Evolutionary conservation across 2,113 vertebrate genomes (phyloP).

Genomic region (Bostrychus sinensis): DNA sequence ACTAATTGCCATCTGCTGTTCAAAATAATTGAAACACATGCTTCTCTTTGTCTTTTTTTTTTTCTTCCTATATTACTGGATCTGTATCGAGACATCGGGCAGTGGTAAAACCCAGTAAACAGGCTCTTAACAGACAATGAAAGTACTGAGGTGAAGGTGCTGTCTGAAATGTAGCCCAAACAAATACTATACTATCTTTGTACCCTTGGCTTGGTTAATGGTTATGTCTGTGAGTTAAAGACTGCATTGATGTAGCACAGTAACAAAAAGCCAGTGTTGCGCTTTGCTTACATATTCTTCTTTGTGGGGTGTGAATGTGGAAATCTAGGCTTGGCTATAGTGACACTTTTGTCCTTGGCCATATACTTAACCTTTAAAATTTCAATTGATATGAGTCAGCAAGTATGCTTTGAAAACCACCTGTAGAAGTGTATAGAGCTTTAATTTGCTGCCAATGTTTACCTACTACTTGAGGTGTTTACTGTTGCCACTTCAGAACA

Average conservation of each 20-base stretch:
- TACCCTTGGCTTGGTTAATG: slow-evolving; percentile 63
- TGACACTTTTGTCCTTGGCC: slow-evolving; percentile 10
- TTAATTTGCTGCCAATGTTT: slow-evolving; percentile 1
- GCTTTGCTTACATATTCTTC: slow-evolving; percentile 19
- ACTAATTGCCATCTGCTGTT: no score
- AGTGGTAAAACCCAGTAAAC: background rate
- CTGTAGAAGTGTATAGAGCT: background rate
- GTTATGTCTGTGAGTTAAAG: slow-evolving; percentile 39
- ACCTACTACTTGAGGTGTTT: background rate
- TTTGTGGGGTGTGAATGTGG: slow-evolving; percentile 34
- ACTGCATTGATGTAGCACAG: slow-evolving; percentile 18
- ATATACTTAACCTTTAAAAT: slow-evolving; percentile 36
- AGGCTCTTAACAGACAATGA: background rate
- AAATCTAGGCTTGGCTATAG: slow-evolving; percentile 28
- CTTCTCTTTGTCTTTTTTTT: no score
- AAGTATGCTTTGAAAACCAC: slow-evolving; percentile 9
- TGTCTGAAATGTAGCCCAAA: slow-evolving; percentile 27
- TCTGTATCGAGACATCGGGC: slow-evolving; percentile 1
- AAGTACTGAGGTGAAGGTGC: slow-evolving; percentile 12
- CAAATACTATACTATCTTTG: slow-evolving; percentile 51
- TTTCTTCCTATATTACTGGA: no score
- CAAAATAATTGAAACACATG: no score
- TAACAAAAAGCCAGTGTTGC: slow-evolving; percentile 47
- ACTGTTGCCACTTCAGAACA: background rate
- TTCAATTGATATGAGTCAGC: slow-evolving; percentile 24